These are phyloP conservation scores for Phymastichus coffea DNA, from an alignment of 1,140 invertebrate genomes.

Conservation along the genomic window DNA sequence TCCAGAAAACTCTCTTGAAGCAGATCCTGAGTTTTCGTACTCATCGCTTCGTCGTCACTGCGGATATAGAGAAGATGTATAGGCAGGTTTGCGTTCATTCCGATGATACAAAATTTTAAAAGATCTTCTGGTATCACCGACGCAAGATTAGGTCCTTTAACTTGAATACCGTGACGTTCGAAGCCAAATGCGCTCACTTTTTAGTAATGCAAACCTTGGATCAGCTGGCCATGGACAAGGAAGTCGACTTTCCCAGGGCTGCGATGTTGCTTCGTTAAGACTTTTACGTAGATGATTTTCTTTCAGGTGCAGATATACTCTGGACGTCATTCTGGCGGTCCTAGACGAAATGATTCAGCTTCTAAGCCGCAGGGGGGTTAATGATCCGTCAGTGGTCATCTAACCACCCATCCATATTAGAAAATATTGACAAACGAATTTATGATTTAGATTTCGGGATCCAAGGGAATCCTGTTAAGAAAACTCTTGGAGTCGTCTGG, in stretches of 20 bases:
- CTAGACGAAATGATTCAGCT: background rate
- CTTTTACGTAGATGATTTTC: background rate
- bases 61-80: no score
- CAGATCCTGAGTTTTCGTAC: no score
- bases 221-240: background rate
- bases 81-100: background rate
- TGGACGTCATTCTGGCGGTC: background rate
- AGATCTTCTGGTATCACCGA: constrained; percentile 3
- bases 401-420: no score
- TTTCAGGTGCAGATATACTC: background rate
- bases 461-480: no score
- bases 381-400: background rate
- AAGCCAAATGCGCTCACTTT: background rate
- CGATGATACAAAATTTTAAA: background rate
- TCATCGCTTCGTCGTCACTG: no score
- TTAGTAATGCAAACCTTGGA: background rate
- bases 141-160: no score
- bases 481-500: no score
- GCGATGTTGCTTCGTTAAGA: no score
- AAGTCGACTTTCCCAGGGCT: background rate
- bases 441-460: no score
- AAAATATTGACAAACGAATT: no score
- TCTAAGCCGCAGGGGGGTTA: background rate
- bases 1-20: no score
- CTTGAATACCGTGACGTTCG: background rate